phyloP scores from a whole-genome alignment of 1,140 invertebrate genomes.

The Araneus ventricosus region DNA sequence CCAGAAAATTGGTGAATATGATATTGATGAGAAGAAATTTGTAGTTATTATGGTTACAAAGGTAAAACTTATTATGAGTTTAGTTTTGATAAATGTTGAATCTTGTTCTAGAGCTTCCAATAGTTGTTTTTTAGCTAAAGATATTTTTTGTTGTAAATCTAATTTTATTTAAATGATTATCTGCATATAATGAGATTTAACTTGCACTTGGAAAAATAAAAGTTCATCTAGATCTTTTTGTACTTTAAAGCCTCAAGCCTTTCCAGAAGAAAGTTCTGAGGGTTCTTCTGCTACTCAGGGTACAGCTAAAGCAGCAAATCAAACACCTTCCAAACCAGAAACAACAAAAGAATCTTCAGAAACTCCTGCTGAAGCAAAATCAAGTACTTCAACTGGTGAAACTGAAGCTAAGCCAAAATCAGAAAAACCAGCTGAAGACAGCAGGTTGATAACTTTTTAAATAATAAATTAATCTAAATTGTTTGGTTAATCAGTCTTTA shows the following conservation, averaged over 20 bases:
- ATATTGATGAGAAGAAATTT: conserved; percentile 98
- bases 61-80: conserved; percentile 77
- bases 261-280: conserved; percentile 61
- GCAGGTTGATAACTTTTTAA: not conserved
- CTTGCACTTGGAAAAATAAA: no score
- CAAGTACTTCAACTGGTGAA: conserved; percentile 45
- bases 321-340: conserved; percentile 63
- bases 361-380: conserved; percentile 32
- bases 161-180: no score
- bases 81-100: not conserved
- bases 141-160: no score
- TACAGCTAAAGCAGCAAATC: conserved; percentile 44
- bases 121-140: no score
- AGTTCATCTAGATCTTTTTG: no score
- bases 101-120: no score
- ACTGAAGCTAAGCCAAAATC: conserved; percentile 45
- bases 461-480: not conserved
- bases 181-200: no score
- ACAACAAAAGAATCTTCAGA: conserved; percentile 43
- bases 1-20: conserved; percentile 87
- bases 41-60: conserved; percentile 98
- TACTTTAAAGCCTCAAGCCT: conserved; percentile 47
- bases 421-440: conserved; percentile 47
- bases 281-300: conserved; percentile 40
- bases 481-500: not conserved